These are phyloP conservation scores for Austrofundulus limnaeus DNA, from an alignment of 2,113 vertebrate genomes.

Conservation along the genomic window DNA sequence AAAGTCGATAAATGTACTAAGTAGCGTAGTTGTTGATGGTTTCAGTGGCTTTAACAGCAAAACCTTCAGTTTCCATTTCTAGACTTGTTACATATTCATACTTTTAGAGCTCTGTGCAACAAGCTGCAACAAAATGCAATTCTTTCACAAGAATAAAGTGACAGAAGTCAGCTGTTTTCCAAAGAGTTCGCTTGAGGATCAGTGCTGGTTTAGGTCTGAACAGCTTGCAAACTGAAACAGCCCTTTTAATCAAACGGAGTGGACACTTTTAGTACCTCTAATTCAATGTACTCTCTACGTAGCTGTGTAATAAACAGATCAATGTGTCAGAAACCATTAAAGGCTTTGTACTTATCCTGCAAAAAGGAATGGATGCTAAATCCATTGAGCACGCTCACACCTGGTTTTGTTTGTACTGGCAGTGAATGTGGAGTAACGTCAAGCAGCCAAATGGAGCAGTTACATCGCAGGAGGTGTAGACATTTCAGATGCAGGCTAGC, in stretches of 20 bases:
- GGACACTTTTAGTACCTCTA: constrained; percentile 40
- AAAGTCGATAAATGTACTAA: constrained; percentile 49
- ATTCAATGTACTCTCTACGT: constrained; percentile 29
- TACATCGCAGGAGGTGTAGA: constrained; percentile 48
- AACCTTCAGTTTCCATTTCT: constrained; percentile 26
- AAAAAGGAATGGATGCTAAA: constrained; percentile 42
- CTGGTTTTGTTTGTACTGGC: constrained; percentile 68
- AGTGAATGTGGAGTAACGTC: constrained; percentile 57
- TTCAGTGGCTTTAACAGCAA: constrained; percentile 52
- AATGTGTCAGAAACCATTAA: constrained; percentile 58
- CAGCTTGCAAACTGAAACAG: constrained; percentile 33
- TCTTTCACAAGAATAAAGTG: constrained; percentile 18
- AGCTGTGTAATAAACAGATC: constrained; percentile 45
- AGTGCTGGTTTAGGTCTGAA: constrained; percentile 22
- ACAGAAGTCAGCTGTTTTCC: constrained; percentile 13
- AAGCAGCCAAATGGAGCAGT: constrained; percentile 49
- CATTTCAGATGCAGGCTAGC: constrained; percentile 43
- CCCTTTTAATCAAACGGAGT: constrained; percentile 36
- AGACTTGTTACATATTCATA: background rate
- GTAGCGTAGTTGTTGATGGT: constrained; percentile 30
- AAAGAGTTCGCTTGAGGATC: constrained; percentile 18
- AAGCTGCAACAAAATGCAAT: constrained; percentile 7
- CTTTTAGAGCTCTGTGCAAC: constrained; percentile 13
- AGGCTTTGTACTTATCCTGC: constrained; percentile 42
- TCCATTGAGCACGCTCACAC: constrained; percentile 58